These are phyloP conservation scores for Etia nguti DNA, from an alignment of 2,113 vertebrate genomes.

Conservation along the genomic window DNA sequence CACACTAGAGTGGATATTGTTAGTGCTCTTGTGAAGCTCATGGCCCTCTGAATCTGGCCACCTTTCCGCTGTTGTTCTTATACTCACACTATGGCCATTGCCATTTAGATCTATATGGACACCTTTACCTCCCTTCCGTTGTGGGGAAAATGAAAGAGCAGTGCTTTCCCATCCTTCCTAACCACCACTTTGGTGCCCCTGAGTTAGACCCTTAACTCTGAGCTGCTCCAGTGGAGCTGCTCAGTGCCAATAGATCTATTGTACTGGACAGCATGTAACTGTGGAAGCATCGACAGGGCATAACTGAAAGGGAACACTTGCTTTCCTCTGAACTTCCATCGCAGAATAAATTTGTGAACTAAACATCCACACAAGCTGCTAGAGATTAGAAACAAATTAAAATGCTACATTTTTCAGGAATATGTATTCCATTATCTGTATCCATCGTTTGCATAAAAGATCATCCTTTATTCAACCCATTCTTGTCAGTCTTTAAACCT, in stretches of 20 bases:
- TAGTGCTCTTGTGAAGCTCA: background rate
- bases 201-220: background rate
- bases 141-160: background rate
- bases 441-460: background rate
- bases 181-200: background rate
- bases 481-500: background rate
- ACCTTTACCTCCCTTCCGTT: background rate
- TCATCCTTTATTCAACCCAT: background rate
- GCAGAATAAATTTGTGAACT: background rate
- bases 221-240: background rate
- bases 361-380: background rate
- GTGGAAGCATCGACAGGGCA: background rate
- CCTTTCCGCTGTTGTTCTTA: background rate
- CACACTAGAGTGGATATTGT: background rate
- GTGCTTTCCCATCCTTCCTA: background rate
- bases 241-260: background rate
- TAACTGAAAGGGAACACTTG: background rate
- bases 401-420: background rate
- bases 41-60: background rate
- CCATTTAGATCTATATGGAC: background rate
- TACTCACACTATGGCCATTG: background rate
- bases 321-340: background rate
- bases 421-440: background rate
- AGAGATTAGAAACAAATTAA: background rate
- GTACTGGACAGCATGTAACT: background rate